Conservation (phyloP, 2,797 vertebrate species). For the Parambassis ranga region DNA sequence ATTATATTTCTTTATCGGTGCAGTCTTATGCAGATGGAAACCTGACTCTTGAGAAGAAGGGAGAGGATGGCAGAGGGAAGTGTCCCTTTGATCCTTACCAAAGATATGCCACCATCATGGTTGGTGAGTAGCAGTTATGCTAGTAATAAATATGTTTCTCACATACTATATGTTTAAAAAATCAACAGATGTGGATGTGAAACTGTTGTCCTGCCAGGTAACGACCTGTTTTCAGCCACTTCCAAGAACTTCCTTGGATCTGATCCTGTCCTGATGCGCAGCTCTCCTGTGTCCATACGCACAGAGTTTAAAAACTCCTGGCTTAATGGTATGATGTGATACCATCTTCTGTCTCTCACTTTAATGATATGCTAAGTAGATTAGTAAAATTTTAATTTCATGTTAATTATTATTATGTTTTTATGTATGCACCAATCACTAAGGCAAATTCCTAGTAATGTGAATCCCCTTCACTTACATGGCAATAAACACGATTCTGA, state of each 20-base stretch:
- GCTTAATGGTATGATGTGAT: conserved; percentile 75
- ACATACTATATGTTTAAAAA: too few relatives aligned
- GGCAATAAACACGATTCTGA: too few relatives aligned
- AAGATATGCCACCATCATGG: conserved; percentile 78
- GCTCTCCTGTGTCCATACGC: conserved; percentile 63
- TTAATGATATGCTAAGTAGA: too few relatives aligned
- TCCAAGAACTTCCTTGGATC: conserved; percentile 85
- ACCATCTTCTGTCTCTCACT: too few relatives aligned
- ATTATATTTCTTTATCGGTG: conserved; percentile 6
- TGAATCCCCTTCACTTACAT: too few relatives aligned
- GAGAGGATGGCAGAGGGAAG: conserved; percentile 80
- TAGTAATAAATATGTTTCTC: too few relatives aligned
- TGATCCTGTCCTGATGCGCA: conserved; percentile 76
- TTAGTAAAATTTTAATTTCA: too few relatives aligned
- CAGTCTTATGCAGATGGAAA: conserved; percentile 69
- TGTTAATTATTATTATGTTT: too few relatives aligned
- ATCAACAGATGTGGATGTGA: too few relatives aligned
- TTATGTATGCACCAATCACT: too few relatives aligned
- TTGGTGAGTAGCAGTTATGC: conserved; percentile 67
- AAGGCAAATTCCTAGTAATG: too few relatives aligned
- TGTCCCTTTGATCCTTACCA: conserved; percentile 85
- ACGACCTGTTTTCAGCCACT: conserved; percentile 83
- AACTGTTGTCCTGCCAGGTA: conserved; percentile 59
- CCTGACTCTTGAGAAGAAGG: conserved; percentile 65
- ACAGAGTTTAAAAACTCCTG: conserved; percentile 81